Evolutionary conservation across 2,888 invertebrate species (phyloP).

Genomic region (Aphodius sticticus): DNA sequence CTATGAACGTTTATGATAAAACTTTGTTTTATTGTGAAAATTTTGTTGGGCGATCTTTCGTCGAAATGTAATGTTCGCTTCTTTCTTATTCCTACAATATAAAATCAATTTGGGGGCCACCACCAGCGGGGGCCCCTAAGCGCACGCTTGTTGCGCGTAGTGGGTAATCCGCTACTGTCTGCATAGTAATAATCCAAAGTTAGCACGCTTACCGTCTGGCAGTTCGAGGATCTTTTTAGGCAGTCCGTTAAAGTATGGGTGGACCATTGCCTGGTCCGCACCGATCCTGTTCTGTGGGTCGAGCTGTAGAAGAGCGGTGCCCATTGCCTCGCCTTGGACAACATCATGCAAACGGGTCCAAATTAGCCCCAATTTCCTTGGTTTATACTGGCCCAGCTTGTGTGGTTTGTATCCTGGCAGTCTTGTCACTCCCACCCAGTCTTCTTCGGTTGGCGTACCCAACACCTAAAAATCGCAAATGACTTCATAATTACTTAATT

Average conservation of each 20-base stretch:
- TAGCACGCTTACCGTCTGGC: slow-evolving; percentile 82
- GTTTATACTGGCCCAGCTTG: slow-evolving; percentile 75
- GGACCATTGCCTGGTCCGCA: slow-evolving; percentile 85
- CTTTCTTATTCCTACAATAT: too few relatives aligned
- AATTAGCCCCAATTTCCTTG: slow-evolving; percentile 81
- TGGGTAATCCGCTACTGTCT: too few relatives aligned
- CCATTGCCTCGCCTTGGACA: slow-evolving; percentile 89
- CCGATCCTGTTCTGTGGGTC: slow-evolving; percentile 88
- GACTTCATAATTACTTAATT: neutral
- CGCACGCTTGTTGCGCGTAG: too few relatives aligned
- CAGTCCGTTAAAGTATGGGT: slow-evolving; percentile 90
- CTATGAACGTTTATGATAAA: too few relatives aligned
- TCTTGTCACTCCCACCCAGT: slow-evolving; percentile 90
- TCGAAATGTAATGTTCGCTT: too few relatives aligned
- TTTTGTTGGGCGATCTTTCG: too few relatives aligned
- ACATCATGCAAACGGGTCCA: slow-evolving; percentile 92
- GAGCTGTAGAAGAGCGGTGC: slow-evolving; percentile 82
- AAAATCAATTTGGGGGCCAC: too few relatives aligned
- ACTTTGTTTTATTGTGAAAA: too few relatives aligned
- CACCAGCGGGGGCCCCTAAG: too few relatives aligned
- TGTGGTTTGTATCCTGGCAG: slow-evolving; percentile 87
- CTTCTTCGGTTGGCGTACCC: slow-evolving; percentile 93
- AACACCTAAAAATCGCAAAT: slow-evolving; percentile 69
- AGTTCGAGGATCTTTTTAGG: slow-evolving; percentile 90
- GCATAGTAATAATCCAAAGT: neutral